These are phyloP conservation scores for Python bivittatus DNA, from an alignment of 2,113 vertebrate species.

Conservation along the genomic window DNA sequence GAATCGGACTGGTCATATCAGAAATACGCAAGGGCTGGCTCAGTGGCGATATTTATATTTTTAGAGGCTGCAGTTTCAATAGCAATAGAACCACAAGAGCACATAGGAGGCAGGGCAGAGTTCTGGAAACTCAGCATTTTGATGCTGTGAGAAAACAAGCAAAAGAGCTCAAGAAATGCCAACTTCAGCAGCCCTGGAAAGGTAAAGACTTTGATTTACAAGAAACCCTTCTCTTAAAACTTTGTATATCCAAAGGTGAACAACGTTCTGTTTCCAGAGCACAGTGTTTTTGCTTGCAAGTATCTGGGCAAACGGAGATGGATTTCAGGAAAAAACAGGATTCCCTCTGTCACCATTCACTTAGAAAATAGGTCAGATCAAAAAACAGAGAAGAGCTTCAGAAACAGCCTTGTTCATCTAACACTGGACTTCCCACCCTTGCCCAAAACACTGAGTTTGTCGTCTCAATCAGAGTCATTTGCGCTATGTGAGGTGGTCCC, in stretches of 20 bases:
- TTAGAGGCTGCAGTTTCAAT: background rate
- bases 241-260: background rate
- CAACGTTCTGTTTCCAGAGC: background rate
- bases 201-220: background rate
- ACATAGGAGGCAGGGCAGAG: background rate
- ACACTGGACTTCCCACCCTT: fast-evolving
- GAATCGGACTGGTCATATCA: no score
- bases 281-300: background rate
- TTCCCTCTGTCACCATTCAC: background rate
- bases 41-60: background rate
- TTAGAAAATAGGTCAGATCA: constrained; percentile 16
- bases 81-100: no score
- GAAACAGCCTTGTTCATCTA: constrained; percentile 7
- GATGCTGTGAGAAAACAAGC: background rate
- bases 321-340: background rate
- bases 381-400: background rate
- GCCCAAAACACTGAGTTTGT: background rate
- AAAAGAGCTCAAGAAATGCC: background rate
- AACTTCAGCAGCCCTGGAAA: background rate
- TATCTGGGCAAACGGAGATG: background rate
- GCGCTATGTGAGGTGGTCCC: background rate
- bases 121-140: background rate
- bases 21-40: no score
- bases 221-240: background rate
- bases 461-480: background rate